Evolutionary conservation across 1,140 invertebrate species (phyloP).

Genomic region (Pollicipes pollicipes): DNA sequence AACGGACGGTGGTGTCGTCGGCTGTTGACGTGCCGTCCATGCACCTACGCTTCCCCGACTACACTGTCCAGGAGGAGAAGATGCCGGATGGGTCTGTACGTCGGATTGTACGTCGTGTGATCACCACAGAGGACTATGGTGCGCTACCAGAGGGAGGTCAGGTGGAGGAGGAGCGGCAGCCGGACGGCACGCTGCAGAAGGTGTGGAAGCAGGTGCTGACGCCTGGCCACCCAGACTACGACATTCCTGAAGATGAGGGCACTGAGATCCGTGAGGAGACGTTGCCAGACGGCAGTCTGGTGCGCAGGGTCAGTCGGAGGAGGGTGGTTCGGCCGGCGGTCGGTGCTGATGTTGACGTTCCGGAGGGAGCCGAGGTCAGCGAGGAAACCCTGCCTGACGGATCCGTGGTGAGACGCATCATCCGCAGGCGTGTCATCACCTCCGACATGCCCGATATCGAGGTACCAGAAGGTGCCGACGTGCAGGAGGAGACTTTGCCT

Average conservation of each 20-base stretch:
- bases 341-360: neutral
- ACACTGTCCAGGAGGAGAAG: neutral
- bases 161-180: neutral
- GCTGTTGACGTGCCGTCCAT: neutral
- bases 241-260: neutral
- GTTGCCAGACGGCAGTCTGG: neutral
- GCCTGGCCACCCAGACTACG: neutral
- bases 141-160: neutral
- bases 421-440: neutral
- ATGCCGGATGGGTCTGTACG: neutral
- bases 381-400: neutral
- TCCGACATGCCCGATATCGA: neutral
- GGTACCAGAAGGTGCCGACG: neutral
- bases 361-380: neutral
- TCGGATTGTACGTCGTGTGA: neutral
- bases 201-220: neutral
- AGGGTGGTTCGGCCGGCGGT: neutral
- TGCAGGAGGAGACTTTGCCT: neutral
- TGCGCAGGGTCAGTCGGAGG: neutral
- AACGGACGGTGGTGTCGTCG: neutral
- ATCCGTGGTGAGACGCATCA: neutral
- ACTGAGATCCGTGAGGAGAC: neutral
- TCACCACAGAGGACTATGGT: neutral
- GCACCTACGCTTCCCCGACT: neutral
- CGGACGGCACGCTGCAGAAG: neutral